Conservation (phyloP, 2,797 vertebrate genomes). For the Paratrypauchen microcephalus region DNA sequence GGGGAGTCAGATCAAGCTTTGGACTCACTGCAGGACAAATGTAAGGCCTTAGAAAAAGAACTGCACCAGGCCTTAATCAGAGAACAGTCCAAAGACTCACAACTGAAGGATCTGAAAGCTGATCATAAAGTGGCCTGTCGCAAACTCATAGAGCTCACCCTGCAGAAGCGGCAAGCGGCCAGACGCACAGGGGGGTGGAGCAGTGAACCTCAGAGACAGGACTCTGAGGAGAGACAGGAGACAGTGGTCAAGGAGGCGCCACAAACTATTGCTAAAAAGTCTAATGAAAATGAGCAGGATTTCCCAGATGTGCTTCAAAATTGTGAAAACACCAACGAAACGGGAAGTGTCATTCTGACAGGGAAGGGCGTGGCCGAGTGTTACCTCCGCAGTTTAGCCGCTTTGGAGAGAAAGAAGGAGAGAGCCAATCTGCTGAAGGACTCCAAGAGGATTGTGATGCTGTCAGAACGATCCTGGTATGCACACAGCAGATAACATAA, state of each 20-base stretch:
- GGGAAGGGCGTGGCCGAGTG: slow-evolving; percentile 67
- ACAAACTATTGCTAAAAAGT: slow-evolving; percentile 5
- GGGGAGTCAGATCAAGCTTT: slow-evolving; percentile 70
- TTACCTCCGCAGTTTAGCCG: slow-evolving; percentile 64
- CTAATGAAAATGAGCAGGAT: slow-evolving; percentile 18
- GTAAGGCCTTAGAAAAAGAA: slow-evolving; percentile 52
- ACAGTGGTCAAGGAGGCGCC: slow-evolving; percentile 7
- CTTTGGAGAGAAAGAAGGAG: slow-evolving; percentile 60
- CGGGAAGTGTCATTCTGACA: slow-evolving; percentile 28
- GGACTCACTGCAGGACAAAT: slow-evolving; percentile 47
- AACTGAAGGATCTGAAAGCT: slow-evolving; percentile 59
- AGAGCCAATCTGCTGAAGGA: slow-evolving; percentile 44
- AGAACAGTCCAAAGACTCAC: slow-evolving; percentile 51
- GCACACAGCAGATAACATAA: not conserved
- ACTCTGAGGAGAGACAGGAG: slow-evolving; percentile 18
- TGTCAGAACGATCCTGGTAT: slow-evolving; percentile 77
- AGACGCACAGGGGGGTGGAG: slow-evolving; percentile 6
- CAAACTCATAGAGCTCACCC: slow-evolving; percentile 48
- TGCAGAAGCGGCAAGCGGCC: slow-evolving; percentile 41
- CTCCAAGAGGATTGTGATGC: slow-evolving; percentile 69
- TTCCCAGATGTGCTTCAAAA: slow-evolving; percentile 5
- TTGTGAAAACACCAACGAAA: slow-evolving; percentile 28
- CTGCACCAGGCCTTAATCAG: slow-evolving; percentile 52
- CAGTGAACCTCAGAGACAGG: slow-evolving; percentile 11
- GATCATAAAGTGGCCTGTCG: slow-evolving; percentile 50